These are phyloP conservation scores for Hemitrygon akajei DNA, from an alignment of 2,797 vertebrate species.

Conservation along the genomic window DNA sequence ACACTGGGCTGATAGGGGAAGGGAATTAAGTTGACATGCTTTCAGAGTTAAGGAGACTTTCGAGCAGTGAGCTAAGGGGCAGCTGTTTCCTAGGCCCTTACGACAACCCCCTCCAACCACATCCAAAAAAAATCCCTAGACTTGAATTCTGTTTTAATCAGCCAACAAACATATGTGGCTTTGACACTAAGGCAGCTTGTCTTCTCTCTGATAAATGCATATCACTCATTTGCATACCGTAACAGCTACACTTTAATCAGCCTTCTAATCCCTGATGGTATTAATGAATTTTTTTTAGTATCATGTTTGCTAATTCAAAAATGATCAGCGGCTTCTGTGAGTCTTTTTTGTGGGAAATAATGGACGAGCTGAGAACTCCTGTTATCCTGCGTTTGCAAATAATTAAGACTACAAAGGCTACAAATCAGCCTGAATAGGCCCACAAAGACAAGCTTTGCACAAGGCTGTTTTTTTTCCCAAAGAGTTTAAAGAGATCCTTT, in stretches of 20 bases:
- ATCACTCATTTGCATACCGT: constrained; percentile 99
- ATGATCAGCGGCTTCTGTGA: constrained; percentile 99
- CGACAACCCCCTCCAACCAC: constrained; percentile 55
- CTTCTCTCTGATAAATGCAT: constrained; percentile 99
- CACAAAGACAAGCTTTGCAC: constrained; percentile 80
- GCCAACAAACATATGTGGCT: constrained; percentile 99
- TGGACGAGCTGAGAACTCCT: constrained; percentile 99
- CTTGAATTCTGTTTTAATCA: constrained; percentile 98
- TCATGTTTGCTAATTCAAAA: constrained; percentile 99
- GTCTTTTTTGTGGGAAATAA: constrained; percentile 98
- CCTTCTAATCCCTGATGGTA: constrained; percentile 99
- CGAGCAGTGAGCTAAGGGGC: constrained; percentile 82
- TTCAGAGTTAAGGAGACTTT: constrained; percentile 82
- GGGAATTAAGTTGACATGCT: constrained; percentile 80
- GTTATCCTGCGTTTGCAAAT: constrained; percentile 99
- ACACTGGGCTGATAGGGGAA: constrained; percentile 40
- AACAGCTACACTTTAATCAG: constrained; percentile 99
- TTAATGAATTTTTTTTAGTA: constrained; percentile 98
- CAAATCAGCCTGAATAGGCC: constrained; percentile 96
- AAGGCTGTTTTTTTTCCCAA: constrained; percentile 70
- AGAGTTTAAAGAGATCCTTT: constrained; percentile 49
- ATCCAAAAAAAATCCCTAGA: constrained; percentile 78
- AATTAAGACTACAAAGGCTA: constrained; percentile 99
- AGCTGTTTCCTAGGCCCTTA: constrained; percentile 59
- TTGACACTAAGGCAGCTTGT: constrained; percentile 98